Evolutionary conservation across 2,888 invertebrate genomes (phyloP).

Genomic region (Julus scandinavius): DNA sequence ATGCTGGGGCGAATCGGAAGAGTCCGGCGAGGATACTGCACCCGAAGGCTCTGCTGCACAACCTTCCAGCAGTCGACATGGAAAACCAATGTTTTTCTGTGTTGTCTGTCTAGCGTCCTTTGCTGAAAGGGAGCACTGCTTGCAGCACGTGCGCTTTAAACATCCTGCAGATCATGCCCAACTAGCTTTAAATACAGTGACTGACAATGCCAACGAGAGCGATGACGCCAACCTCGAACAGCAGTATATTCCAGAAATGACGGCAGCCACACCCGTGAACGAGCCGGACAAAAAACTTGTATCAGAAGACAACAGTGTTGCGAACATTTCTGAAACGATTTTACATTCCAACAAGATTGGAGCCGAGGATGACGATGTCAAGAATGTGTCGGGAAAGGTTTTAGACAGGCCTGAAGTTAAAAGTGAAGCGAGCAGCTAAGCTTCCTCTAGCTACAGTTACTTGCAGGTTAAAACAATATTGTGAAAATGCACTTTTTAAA

Average conservation of each 20-base stretch:
- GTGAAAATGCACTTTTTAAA: background rate
- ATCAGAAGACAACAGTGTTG: background rate
- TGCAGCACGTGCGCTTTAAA: conserved; percentile 43
- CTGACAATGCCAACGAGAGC: conserved; percentile 11
- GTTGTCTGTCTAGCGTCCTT: conserved; percentile 47
- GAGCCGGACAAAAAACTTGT: background rate
- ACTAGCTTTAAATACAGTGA: background rate
- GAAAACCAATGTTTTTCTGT: conserved; percentile 39
- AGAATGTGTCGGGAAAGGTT: background rate
- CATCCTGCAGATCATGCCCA: conserved; percentile 53
- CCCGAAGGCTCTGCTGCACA: background rate
- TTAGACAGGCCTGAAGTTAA: background rate
- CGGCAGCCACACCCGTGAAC: background rate
- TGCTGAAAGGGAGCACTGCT: conserved; percentile 25
- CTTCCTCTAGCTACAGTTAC: background rate
- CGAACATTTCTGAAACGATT: background rate
- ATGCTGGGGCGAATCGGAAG: conserved; percentile 53
- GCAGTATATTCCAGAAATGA: background rate
- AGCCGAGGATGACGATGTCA: background rate
- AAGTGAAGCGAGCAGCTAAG: background rate
- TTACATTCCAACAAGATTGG: background rate
- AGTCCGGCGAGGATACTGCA: conserved; percentile 51
- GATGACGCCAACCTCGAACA: background rate
- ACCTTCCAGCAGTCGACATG: background rate
- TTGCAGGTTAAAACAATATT: background rate